Percentiles rank a stretch among this genome's conserved stretches.
Evolutionary conservation across 2,113 vertebrate genomes (phyloP).

Genomic region (Periophthalmus modestus): DNA sequence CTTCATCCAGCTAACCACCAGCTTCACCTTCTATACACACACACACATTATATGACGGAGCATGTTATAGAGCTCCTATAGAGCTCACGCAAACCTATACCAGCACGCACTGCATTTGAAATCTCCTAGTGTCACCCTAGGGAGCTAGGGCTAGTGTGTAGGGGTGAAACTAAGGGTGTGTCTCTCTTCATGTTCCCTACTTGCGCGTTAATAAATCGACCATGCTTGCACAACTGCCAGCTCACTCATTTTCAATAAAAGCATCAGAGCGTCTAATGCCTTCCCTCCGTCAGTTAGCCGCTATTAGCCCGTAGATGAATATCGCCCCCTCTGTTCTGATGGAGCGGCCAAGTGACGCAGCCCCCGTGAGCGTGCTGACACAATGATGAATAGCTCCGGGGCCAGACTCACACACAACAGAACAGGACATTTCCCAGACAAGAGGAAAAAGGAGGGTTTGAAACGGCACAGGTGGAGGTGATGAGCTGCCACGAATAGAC

Average conservation of each 20-base stretch:
- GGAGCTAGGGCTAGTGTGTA: conserved; percentile 8
- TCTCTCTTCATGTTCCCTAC: conserved; percentile 47
- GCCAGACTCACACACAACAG: conserved; percentile 54
- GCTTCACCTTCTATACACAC: not conserved
- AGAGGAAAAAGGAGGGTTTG: conserved; percentile 47
- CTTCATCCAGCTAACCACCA: not conserved
- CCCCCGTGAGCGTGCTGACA: conserved; percentile 61
- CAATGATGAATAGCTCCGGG: conserved; percentile 72
- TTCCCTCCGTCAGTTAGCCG: conserved; percentile 72
- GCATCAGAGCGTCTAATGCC: conserved; percentile 72
- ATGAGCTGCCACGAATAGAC: conserved; percentile 33
- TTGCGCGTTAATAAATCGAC: conserved; percentile 66
- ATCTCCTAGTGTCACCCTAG: not conserved
- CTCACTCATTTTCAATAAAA: conserved; percentile 73
- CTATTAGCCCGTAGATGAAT: conserved; percentile 71
- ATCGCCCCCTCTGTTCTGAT: conserved; percentile 69
- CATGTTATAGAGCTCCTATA: not conserved
- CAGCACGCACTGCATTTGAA: conserved; percentile 2
- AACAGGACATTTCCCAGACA: conserved; percentile 60
- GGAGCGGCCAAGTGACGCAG: conserved; percentile 70
- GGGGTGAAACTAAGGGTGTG: conserved; percentile 35
- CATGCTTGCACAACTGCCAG: conserved; percentile 53
- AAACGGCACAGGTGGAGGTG: conserved; percentile 33
- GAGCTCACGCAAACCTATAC: not conserved
- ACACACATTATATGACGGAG: not conserved